A percentile compares a stretch with the other conserved stretches of the same genome.
phyloP scores from a whole-genome alignment of 2,113 vertebrate species.

The Embiotoca jacksoni region DNA sequence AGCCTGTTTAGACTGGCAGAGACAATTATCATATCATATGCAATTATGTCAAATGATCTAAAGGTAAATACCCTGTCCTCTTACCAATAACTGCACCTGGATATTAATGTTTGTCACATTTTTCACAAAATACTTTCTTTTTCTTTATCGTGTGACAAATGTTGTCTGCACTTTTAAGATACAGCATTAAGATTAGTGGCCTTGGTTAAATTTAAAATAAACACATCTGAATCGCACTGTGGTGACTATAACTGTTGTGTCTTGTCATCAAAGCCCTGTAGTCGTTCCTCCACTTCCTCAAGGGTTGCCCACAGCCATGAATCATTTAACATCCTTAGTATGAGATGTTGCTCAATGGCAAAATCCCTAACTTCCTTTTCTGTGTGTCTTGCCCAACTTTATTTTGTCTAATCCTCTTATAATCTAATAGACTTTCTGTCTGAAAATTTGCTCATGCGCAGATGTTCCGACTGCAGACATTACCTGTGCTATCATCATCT shows the following conservation, averaged over 20 bases:
- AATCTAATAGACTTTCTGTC: slow-evolving; percentile 18
- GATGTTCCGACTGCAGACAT: slow-evolving; percentile 6
- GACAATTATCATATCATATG: no score
- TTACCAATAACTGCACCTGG: no score
- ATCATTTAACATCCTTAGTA: slow-evolving; percentile 12
- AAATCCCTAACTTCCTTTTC: slow-evolving; percentile 30
- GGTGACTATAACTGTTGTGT: background rate
- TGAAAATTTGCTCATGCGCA: slow-evolving; percentile 22
- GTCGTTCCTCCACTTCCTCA: slow-evolving; percentile 30
- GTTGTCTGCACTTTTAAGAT: no score
- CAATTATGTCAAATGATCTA: no score
- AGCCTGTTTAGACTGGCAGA: no score
- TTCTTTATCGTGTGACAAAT: no score
- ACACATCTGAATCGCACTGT: slow-evolving; percentile 4
- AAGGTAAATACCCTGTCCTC: no score
- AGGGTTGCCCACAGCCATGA: slow-evolving; percentile 6
- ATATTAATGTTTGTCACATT: background rate
- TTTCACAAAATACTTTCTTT: no score
- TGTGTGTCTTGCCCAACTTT: background rate
- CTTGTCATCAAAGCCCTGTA: background rate
- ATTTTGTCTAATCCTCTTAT: slow-evolving; percentile 50
- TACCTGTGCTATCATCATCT: slow-evolving; percentile 8
- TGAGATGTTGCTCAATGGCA: slow-evolving; percentile 7
- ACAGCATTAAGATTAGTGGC: background rate
- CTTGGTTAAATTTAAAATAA: background rate